Evolutionary conservation across 1,140 invertebrate species (phyloP), one percentile per base, ranked within the genome.

Genomic region (Muscidifurax raptorellus): DNA sequence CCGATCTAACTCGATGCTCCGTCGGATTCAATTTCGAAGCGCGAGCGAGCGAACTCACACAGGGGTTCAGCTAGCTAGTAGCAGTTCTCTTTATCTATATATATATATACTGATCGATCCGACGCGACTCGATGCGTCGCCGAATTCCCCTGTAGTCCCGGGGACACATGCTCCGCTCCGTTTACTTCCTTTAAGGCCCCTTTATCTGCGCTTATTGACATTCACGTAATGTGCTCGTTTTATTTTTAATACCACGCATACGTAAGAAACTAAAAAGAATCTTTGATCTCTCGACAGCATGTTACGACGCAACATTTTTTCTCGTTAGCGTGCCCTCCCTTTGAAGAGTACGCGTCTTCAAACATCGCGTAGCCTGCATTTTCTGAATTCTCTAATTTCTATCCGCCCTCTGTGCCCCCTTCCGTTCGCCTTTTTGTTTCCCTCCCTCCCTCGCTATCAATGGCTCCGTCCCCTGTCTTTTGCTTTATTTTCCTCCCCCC

Each of bases 11-110:
- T 74, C 71, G 32, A 36, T 74, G 71, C 30, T 30, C 32, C 22
- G 75, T 52, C 75, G 75, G 28, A 27, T 77, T 77, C 75, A 77
- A 77, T 77, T 77, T 44, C 75, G 32, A 27, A 28, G 28, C 40
- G 22, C 22, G 10, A 25, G 52, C 5, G 52, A 59, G 52, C 6
- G 22, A 59, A 22, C n/a, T n/a, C n/a, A n/a, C 32, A 75, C 15
- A 44, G 36, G 25, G 32, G 27, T 77, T 69, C 59, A 40, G 52
- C 22, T 18, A 13, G 74, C n/a, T 40, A 12, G 1, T 27, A 12
- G 47, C n/a, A 12, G 18, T 15, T 74, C 71, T 40, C 32, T 25
- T 15, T 74, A 2, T 40, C 30, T 15, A 4, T 32, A 18, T 36
- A 18, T 59, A 5, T 59, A 3, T 59, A 22, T 18, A 59, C 52